phyloP scores from a whole-genome alignment of 2,888 invertebrate genomes.

The Troides oblongomaculatus region DNA sequence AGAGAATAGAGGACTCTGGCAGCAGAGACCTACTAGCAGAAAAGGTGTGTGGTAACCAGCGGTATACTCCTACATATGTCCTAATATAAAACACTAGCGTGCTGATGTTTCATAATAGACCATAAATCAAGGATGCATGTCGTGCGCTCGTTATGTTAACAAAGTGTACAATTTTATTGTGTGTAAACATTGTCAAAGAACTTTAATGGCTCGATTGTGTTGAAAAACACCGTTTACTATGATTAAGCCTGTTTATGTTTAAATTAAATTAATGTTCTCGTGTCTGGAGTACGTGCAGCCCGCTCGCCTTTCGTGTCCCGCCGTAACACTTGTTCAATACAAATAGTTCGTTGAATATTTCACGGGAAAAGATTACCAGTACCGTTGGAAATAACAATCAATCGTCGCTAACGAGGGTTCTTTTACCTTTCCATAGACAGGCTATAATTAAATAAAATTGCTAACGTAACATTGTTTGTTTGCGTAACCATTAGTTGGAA shows the following conservation, averaged over 20 bases:
- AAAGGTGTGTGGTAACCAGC: neutral
- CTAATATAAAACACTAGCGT: conserved; percentile 5
- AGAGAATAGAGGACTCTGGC: too few relatives aligned
- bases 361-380: conserved; percentile 42
- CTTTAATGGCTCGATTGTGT: conserved; percentile 59
- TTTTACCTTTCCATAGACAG: conserved; percentile 31
- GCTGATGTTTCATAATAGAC: conserved; percentile 23
- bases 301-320: conserved; percentile 38
- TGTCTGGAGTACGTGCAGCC: conserved; percentile 41
- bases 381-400: conserved; percentile 46
- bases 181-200: conserved; percentile 41
- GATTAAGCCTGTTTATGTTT: conserved; percentile 24
- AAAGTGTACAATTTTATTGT: conserved; percentile 33
- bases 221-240: conserved; percentile 44
- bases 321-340: conserved; percentile 46
- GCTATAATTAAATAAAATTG: conserved; percentile 32
- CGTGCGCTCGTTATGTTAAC: conserved; percentile 42
- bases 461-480: conserved; percentile 29
- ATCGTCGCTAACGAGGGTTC: conserved; percentile 36
- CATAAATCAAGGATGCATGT: conserved; percentile 37
- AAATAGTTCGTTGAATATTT: conserved; percentile 46
- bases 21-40: too few relatives aligned
- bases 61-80: neutral
- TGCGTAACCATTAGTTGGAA: conserved; percentile 25
- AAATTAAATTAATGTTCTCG: conserved; percentile 51